phyloP scores from a whole-genome alignment of 1,140 invertebrate genomes.

The Drosophila gunungcola region DNA sequence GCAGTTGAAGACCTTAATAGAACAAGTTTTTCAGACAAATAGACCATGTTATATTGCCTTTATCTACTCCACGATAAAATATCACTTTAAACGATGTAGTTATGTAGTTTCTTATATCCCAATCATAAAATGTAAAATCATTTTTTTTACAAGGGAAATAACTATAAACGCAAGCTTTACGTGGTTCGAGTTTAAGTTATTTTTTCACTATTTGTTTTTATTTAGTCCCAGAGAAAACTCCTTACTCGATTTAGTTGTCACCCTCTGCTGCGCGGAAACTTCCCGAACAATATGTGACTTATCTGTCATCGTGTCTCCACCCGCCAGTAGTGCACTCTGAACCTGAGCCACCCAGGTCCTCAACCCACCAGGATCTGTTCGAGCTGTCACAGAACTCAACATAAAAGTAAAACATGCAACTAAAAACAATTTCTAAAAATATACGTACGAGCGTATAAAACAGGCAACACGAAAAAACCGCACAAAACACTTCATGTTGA shows the following conservation, averaged over 20 bases:
- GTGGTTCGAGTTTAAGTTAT: background rate
- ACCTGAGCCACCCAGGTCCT: background rate
- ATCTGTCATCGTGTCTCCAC: conserved; percentile 60
- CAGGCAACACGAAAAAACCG: conserved; percentile 69
- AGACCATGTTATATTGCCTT: too few species aligned
- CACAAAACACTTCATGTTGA: conserved; percentile 74
- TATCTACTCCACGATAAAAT: too few species aligned
- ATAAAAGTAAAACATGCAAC: conserved; percentile 66
- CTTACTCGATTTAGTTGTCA: conserved; percentile 9
- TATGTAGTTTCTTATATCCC: too few species aligned
- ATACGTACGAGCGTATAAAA: conserved; percentile 52
- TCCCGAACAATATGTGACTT: conserved; percentile 61
- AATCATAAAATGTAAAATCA: too few species aligned
- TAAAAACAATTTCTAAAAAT: conserved; percentile 80
- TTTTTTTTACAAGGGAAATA: too few species aligned
- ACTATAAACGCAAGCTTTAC: too few species aligned
- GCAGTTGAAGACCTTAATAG: too few species aligned
- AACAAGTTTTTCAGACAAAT: too few species aligned
- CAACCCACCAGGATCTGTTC: conserved; percentile 10
- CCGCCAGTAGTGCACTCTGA: conserved; percentile 15
- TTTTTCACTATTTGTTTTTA: background rate
- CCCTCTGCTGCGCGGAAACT: conserved; percentile 4
- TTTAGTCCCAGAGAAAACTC: background rate
- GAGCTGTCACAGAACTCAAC: conserved; percentile 35
- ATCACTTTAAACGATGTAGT: too few species aligned